Evolutionary conservation across 2,888 invertebrate genomes (phyloP), one percentile per base, ranked within the genome.

Genomic region (Leptopilina syphax): DNA sequence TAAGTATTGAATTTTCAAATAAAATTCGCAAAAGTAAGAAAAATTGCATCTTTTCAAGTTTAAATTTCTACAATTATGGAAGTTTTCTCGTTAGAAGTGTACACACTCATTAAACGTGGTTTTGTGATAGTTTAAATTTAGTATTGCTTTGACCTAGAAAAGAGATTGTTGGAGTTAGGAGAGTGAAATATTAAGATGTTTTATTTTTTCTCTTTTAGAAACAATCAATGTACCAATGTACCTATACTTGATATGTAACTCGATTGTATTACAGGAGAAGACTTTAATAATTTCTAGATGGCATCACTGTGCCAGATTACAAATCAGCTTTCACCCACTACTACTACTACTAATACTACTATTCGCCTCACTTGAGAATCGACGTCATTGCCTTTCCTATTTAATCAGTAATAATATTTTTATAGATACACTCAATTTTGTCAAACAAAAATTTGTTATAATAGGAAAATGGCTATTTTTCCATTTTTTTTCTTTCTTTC

Each of bases 251-350:
- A 50, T 50, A 50, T 50, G 50, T 50, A 50, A 50, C 50, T 8
- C 9, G 50, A 50, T 50, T 50, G 50, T 12, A 50, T 50, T 50
- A 50, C 50, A 50, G 24, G 24, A 63, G 24, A n/a, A 63, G 63
- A 18, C 63, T 63, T 63, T 63, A 63, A 60, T 54, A 47, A 70
- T 57, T 73, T 73, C 73, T 41, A 73, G 73, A 73, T 57, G 73
- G 73, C 73, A 73, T 27, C 73, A 73, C 73, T 54, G n/a, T 73
- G 57, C 57, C 54, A 57, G 27, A 57, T 57, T 34, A 34, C 70
- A 54, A 54, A 70, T 70, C 54, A 27, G n/a, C 70, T 73, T 57
- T 73, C 70, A 73, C 50, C 57, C 54, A 57, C 57, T 54, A 10
- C 34, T 34, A 34, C 34, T 34, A 34, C 34, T 34, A 34, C 34